Evolutionary conservation across 2,113 vertebrate species (phyloP).

Genomic region (Rhea pennata): DNA sequence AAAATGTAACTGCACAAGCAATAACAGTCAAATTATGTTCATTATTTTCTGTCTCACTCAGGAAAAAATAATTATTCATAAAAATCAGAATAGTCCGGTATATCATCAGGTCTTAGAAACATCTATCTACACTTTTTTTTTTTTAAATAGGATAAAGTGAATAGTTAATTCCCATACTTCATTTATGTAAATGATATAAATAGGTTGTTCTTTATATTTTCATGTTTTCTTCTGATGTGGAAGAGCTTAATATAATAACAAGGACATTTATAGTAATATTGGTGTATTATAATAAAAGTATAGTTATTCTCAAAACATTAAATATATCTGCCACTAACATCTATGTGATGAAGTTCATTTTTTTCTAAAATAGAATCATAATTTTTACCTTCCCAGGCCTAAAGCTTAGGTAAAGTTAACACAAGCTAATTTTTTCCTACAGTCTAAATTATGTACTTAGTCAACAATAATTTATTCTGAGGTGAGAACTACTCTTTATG

Average conservation of each 20-base stretch:
- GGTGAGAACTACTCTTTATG: not conserved
- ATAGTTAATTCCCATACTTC: not conserved
- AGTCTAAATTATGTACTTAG: not conserved
- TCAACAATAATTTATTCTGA: not conserved
- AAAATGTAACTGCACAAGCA: not conserved
- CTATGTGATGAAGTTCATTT: not conserved
- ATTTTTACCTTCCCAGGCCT: not conserved
- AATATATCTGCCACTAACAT: not conserved
- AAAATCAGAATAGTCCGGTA: not conserved
- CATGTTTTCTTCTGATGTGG: not conserved
- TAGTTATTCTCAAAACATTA: not conserved
- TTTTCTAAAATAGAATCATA: not conserved
- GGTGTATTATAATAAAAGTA: not conserved
- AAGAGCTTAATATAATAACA: not conserved
- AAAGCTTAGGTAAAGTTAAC: not conserved
- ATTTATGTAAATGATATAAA: not conserved
- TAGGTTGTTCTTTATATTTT: not conserved
- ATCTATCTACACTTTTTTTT: not conserved
- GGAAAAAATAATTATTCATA: not conserved
- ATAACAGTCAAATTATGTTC: not conserved
- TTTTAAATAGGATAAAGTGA: not conserved
- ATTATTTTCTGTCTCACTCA: not conserved
- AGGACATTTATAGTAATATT: not conserved
- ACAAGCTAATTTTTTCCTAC: not conserved
- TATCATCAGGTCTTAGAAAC: not conserved